These are phyloP conservation scores for Himantopus leucocephalus DNA, from an alignment of 2,113 vertebrate species.

Conservation along the genomic window DNA sequence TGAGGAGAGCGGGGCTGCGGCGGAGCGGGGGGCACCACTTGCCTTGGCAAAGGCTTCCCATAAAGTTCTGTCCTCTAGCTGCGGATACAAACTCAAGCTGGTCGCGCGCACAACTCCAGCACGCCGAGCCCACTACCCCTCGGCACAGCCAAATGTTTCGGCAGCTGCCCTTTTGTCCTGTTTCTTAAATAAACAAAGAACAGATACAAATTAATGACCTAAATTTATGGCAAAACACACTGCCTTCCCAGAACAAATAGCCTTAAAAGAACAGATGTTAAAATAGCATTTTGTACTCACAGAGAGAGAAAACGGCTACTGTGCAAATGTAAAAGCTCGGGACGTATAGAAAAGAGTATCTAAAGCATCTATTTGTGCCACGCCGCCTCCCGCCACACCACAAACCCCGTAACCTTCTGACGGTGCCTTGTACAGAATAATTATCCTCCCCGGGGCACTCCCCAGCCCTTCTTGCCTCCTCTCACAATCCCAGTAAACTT, in stretches of 20 bases:
- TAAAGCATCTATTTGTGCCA: constrained; percentile 48
- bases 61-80: constrained; percentile 85
- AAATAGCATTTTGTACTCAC: constrained; percentile 77
- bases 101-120: constrained; percentile 82
- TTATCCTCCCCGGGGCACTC: constrained; percentile 21
- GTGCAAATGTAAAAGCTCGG: constrained; percentile 50
- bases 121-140: constrained; percentile 92
- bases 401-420: constrained; percentile 36
- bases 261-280: constrained; percentile 93
- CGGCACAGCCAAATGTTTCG: constrained; percentile 98
- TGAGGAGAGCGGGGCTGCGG: constrained; percentile 57
- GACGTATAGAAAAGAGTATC: constrained; percentile 65
- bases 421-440: constrained; percentile 31
- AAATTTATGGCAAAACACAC: constrained; percentile 92
- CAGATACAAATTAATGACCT: constrained; percentile 99
- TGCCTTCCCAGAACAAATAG: constrained; percentile 81
- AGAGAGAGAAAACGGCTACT: constrained; percentile 65
- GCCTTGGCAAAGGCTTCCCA: constrained; percentile 84
- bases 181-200: constrained; percentile 99
- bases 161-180: constrained; percentile 99
- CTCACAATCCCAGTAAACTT: constrained; percentile 42
- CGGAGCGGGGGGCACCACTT: constrained; percentile 45
- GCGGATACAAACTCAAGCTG: constrained; percentile 92
- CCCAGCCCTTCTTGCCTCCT: not conserved
- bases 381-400: not conserved